These are phyloP conservation scores for Ictalurus furcatus DNA, from an alignment of 2,113 vertebrate species.

Conservation along the genomic window DNA sequence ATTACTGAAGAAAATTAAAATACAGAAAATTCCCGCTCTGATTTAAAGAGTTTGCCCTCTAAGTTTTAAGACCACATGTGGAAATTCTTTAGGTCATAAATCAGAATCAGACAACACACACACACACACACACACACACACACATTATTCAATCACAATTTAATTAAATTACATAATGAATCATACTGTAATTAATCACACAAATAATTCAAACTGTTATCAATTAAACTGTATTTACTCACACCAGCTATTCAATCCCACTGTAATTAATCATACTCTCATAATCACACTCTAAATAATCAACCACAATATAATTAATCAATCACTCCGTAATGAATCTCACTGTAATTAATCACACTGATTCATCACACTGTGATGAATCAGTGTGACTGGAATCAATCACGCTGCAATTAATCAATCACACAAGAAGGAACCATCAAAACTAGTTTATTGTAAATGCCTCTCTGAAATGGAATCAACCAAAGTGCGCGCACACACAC, in stretches of 20 bases:
- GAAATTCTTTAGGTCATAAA: constrained; percentile 24
- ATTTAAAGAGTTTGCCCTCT: constrained; percentile 19
- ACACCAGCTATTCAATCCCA: no score
- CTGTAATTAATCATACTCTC: no score
- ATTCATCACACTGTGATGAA: no score
- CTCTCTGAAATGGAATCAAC: neutral
- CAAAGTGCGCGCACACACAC: neutral
- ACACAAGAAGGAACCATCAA: neutral
- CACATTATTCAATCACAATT: neutral
- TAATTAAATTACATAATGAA: neutral
- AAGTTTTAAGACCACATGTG: constrained; percentile 3
- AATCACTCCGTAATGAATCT: neutral
- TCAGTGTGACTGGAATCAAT: neutral
- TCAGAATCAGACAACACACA: neutral
- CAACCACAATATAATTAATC: neutral
- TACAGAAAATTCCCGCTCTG: neutral
- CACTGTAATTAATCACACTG: neutral
- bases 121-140: constrained; percentile 4
- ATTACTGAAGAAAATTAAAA: neutral
- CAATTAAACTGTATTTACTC: no score
- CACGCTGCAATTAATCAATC: neutral
- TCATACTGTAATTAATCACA: neutral
- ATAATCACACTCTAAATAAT: neutral
- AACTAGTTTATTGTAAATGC: neutral
- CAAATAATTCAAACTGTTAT: no score